Base-by-base conservation (phyloP, 2,888 invertebrate species). In the Stegophylla sp. region DNA sequence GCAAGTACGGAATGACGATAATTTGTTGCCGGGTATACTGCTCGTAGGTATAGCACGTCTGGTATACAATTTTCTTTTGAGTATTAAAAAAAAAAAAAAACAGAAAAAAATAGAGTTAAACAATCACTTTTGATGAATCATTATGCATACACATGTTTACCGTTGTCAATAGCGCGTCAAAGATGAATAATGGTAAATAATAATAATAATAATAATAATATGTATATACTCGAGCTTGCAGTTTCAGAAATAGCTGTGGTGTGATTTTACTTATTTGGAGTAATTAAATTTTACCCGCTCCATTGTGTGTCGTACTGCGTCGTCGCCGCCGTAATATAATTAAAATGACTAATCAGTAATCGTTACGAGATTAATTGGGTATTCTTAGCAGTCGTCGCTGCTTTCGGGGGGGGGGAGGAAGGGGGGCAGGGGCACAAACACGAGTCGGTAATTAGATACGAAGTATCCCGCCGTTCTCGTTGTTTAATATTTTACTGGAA, bases 251-350 rank as follows among this genome's bases (percentile, higher is more conserved):
- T 26, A 17, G 17, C 26, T n/a, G 10, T 17, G 0, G 20, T 51
- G 20, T 51, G 69, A 69, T 69, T 69, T 51, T 51, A 69, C 51
- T 28, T 69, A 69, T 69, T 51, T 51, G 28, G 69, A 51, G 34
- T 69, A 69, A 69, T 69, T 69, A 69, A 51, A 20, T 69, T 69
- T 51, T 53, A 7, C n/a, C 34, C 13, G 28, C 5, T 15, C 28
- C 45, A 53, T 69, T 69, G 28, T 69, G 28, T 51, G 12, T 20
- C 13, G 20, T 51, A 13, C 12, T 51, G 20, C 9, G 23, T 56
- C n/a, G n/a, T n/a, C n/a, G n/a, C n/a, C n/a, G 20, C 15, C 12
- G 4, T n/a, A 20, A 34, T n/a, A 4, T 69, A 69, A 69, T 69
- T 69, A 51, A 26, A 69, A 69, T 51, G 28, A 51, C 51, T 51